Evolutionary conservation across 2,888 invertebrate species (phyloP), one percentile per base, ranked within the genome.

Genomic region (Hartigia nigra): DNA sequence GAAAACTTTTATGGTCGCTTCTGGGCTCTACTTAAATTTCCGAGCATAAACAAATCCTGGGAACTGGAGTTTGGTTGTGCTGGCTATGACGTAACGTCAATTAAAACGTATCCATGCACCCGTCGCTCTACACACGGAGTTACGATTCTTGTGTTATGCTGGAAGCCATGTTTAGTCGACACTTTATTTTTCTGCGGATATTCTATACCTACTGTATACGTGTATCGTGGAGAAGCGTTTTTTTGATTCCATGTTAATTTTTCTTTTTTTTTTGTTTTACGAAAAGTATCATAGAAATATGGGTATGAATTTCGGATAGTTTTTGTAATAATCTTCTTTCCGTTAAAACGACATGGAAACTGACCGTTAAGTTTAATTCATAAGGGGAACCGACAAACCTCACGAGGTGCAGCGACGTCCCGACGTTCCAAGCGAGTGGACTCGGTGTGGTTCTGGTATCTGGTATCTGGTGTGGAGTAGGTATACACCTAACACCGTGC

Each of bases 401-500:
- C 23, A 55, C 55, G 55, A 55, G 55, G 55, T 55, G 23, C 55
- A 55, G 5, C 23, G 55, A 55, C 55, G 55, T 55, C 55, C 78
- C 80, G 81, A 83, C 83, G 86, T 89, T 90, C 87, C 89, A 84
- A 84, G 78, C 85, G 86, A 87, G 82, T 85, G 87, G 84, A 83
- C 87, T 86, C 85, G 82, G 85, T 88, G 89, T 87, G 88, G 55
- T 55, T 23, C 55, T 55, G 55, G 55, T 55, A 55, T 55, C 55
- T 55, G 55, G 55, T 55, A 55, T 55, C 55, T 55, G 55, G 55
- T 55, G 55, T 55, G 55, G 55, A 55, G 23, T 55, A 23, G 55
- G 88, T 89, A 77, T 89, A 86, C 84, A 90, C 86, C 82, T 85
- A 88, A 89, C 86, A 89, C 89, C 89, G 89, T 90, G 90, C 82